These are phyloP conservation scores for Hydra vulgaris DNA, from an alignment of 30 jellyfish, hydroid and myxozoan species.

Conservation along the genomic window DNA sequence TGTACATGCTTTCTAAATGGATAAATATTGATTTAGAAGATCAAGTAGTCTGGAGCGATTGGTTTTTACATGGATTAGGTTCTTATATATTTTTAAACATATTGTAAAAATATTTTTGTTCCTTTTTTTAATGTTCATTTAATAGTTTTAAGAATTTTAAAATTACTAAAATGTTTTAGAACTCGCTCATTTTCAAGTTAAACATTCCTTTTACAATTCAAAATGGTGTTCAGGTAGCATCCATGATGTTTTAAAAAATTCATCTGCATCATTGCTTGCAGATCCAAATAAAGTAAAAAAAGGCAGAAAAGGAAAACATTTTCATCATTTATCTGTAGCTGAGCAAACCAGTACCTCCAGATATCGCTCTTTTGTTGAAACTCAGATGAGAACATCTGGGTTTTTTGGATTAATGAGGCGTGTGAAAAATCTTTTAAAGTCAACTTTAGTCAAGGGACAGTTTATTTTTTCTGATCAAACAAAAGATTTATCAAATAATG, in stretches of 20 bases:
- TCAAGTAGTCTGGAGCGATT: constrained; percentile 50
- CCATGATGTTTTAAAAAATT: not conserved
- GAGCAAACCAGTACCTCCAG: constrained; percentile 78
- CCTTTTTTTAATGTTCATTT: not conserved
- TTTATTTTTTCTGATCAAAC: not conserved
- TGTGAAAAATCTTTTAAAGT: constrained; percentile 34
- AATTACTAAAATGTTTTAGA: not conserved
- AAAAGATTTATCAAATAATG: not conserved
- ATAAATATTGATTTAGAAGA: constrained; percentile 50
- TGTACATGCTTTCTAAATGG: constrained; percentile 52
- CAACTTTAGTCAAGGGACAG: constrained; percentile 62
- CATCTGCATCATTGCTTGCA: not conserved
- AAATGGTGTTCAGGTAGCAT: not conserved
- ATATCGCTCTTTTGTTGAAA: constrained; percentile 80
- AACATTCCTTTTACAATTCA: not conserved
- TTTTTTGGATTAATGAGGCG: constrained; percentile 42
- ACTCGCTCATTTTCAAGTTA: not conserved
- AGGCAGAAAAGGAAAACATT: not conserved
- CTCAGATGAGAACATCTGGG: constrained; percentile 60
- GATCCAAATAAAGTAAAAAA: not conserved
- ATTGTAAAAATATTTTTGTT: not conserved
- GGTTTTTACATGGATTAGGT: constrained; percentile 81
- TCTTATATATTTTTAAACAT: not conserved
- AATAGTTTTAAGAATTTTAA: not conserved
- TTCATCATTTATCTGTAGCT: constrained; percentile 28